Percentiles rank a stretch among this genome's conserved stretches.
Conservation (phyloP, 2,888 invertebrate genomes). For the Parnassius apollo region DNA sequence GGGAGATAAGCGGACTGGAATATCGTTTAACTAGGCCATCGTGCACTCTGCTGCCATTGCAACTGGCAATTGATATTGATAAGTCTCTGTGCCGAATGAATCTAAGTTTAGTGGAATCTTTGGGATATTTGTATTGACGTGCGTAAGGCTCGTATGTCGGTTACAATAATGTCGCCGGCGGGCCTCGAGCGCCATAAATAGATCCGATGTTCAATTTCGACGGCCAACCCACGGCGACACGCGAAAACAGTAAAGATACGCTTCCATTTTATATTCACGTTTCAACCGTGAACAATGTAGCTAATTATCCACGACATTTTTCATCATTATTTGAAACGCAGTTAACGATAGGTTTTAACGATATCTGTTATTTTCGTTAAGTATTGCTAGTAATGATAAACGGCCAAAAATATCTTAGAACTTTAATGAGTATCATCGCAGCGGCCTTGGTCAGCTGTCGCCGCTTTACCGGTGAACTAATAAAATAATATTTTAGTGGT, state of each 20-base stretch:
- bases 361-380: neutral
- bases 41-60: conserved; percentile 31
- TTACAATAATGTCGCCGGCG: conserved; percentile 74
- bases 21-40: conserved; percentile 22
- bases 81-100: conserved; percentile 30
- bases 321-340: neutral
- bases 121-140: conserved; percentile 23
- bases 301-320: conserved; percentile 5
- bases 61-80: conserved; percentile 28
- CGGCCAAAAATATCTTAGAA: conserved; percentile 1
- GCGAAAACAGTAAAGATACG: conserved; percentile 67
- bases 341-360: neutral
- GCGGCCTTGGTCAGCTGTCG: conserved; percentile 40
- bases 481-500: conserved; percentile 68
- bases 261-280: conserved; percentile 58
- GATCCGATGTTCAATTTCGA: conserved; percentile 69
- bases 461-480: conserved; percentile 53
- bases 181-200: conserved; percentile 78
- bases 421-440: neutral
- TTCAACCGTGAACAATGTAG: conserved; percentile 41
- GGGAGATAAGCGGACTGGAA: conserved; percentile 26
- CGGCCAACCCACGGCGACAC: conserved; percentile 69
- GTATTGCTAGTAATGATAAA: neutral
- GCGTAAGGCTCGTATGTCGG: conserved; percentile 62
- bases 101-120: conserved; percentile 1